Percentiles rank a stretch among this genome's conserved stretches.
phyloP scores from a whole-genome alignment of 2,113 vertebrate genomes.

The Engystomops pustulosus region DNA sequence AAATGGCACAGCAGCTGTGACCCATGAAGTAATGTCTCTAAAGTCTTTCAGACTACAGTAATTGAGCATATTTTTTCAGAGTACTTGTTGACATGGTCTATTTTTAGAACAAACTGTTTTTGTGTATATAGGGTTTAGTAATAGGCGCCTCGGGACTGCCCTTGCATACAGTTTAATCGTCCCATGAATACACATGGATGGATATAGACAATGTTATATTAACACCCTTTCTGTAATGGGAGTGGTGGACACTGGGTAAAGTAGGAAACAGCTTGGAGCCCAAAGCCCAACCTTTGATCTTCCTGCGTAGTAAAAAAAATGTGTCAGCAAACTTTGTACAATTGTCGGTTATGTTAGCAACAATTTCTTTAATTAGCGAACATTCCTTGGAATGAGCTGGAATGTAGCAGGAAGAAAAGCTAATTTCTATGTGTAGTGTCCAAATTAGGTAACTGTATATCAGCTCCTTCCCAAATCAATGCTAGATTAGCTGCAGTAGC shows the following conservation, averaged over 20 bases:
- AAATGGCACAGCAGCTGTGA: conserved; percentile 5
- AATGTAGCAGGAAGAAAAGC: too few species aligned
- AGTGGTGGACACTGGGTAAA: background rate
- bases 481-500: too few species aligned
- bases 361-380: too few species aligned
- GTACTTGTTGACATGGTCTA: conserved; percentile 7
- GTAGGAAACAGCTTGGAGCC: conserved; percentile 7
- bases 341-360: background rate
- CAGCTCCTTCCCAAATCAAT: too few species aligned
- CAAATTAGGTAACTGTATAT: too few species aligned
- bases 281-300: background rate
- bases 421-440: too few species aligned
- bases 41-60: background rate
- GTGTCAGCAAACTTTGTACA: background rate
- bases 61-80: background rate
- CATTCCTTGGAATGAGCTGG: too few species aligned
- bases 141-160: conserved; percentile 40
- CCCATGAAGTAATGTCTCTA: background rate
- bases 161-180: background rate
- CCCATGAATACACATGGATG: conserved; percentile 5
- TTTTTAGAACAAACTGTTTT: conserved; percentile 35
- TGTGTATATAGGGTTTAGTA: background rate
- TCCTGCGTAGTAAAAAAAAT: background rate
- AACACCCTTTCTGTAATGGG: conserved; percentile 4
- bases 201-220: conserved; percentile 18